A percentile compares a stretch with the other conserved stretches of the same genome.
phyloP scores from a whole-genome alignment of 2,113 vertebrate genomes.

The Suncus etruscus region DNA sequence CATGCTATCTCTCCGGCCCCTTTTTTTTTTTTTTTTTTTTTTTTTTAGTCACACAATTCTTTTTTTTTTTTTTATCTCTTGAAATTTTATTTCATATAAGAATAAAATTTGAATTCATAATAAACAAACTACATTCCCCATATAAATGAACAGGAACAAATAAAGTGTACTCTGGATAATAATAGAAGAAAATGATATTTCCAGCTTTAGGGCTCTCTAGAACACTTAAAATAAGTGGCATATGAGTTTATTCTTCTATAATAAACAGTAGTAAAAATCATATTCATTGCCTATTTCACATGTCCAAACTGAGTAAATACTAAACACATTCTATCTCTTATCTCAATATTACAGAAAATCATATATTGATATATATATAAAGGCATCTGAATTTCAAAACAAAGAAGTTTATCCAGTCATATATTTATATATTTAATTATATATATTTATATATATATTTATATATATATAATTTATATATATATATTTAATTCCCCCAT shows the following conservation, averaged over 20 bases:
- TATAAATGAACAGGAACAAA: background rate
- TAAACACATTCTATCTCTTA: background rate
- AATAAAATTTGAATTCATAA: background rate
- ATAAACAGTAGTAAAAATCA: background rate
- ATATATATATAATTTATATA: too few species aligned
- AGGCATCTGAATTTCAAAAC: background rate
- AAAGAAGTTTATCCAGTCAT: background rate
- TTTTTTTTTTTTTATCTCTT: too few species aligned
- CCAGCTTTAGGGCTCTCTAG: background rate
- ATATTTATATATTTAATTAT: too few species aligned
- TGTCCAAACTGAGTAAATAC: background rate
- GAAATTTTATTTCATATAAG: background rate
- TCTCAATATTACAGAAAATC: background rate
- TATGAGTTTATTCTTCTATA: background rate
- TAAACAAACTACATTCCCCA: background rate
- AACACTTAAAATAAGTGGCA: background rate
- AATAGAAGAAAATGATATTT: background rate
- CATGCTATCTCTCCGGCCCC: too few species aligned
- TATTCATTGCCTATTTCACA: background rate
- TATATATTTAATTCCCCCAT: too few species aligned
- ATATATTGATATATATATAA: background rate
- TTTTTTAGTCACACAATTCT: too few species aligned
- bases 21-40: too few species aligned
- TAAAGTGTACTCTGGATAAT: background rate
- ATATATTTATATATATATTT: too few species aligned